Conservation (phyloP, 1,140 invertebrate species). For the Tetragnatha versicolor region DNA sequence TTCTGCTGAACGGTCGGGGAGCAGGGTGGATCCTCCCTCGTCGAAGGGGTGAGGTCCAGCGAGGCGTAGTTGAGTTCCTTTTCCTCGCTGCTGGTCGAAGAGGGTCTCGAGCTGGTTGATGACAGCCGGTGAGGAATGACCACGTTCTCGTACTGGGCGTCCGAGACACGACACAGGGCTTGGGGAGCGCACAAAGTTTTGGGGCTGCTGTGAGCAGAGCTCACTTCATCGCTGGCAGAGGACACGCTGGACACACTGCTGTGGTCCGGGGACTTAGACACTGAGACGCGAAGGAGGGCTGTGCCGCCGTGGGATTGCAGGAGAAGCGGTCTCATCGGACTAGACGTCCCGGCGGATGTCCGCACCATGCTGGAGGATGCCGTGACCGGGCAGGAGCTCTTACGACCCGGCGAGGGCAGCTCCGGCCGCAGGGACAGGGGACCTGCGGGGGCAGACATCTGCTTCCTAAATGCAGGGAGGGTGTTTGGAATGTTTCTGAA, state of each 20-base stretch:
- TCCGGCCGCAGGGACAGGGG: slow-evolving; percentile 35
- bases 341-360: neutral
- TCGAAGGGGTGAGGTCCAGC: slow-evolving; percentile 68
- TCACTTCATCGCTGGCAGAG: slow-evolving; percentile 44
- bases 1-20: slow-evolving; percentile 6
- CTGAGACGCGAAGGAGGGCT: slow-evolving; percentile 12
- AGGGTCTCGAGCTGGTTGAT: slow-evolving; percentile 61
- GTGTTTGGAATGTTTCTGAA: slow-evolving; percentile 50
- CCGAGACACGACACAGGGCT: neutral
- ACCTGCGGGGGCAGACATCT: slow-evolving; percentile 51
- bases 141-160: slow-evolving; percentile 51
- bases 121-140: slow-evolving; percentile 21
- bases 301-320: slow-evolving; percentile 14
- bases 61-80: slow-evolving; percentile 72
- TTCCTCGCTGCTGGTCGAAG: slow-evolving; percentile 65
- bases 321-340: neutral
- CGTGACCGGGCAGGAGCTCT: slow-evolving; percentile 51
- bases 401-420: slow-evolving; percentile 45
- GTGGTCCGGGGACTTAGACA: slow-evolving; percentile 27
- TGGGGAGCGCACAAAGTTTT: slow-evolving; percentile 10
- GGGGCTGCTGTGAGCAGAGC: slow-evolving; percentile 43
- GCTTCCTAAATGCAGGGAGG: slow-evolving; percentile 43
- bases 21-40: slow-evolving; percentile 5
- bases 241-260: slow-evolving; percentile 47
- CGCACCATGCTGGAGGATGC: slow-evolving; percentile 33